These are phyloP conservation scores for Caerostris darwini DNA, from an alignment of 1,140 invertebrate genomes.

Conservation along the genomic window DNA sequence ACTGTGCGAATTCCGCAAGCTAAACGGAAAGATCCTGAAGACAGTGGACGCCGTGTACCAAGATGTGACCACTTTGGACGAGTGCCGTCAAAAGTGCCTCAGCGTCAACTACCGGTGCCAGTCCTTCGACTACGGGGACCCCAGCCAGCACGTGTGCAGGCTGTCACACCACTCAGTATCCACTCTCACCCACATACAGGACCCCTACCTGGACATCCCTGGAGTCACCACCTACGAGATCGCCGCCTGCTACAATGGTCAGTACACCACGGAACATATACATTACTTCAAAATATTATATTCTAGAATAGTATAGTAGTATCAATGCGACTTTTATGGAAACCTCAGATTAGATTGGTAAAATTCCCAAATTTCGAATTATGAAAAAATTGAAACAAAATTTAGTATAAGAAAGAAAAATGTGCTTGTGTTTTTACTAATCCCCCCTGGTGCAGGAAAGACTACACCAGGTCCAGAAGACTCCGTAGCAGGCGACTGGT, in stretches of 20 bases:
- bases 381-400: no score
- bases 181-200: slow-evolving; percentile 91
- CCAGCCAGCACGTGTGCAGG: slow-evolving; percentile 94
- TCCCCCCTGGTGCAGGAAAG: no score
- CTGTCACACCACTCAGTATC: slow-evolving; percentile 94
- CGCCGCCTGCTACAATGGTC: slow-evolving; percentile 93
- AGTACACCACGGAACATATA: not conserved
- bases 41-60: slow-evolving; percentile 95
- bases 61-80: slow-evolving; percentile 91
- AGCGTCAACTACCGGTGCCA: slow-evolving; percentile 93
- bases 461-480: no score
- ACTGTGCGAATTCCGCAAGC: slow-evolving; percentile 94
- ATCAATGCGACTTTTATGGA: no score
- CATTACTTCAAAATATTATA: no score
- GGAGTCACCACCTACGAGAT: slow-evolving; percentile 93
- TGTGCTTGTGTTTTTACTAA: no score
- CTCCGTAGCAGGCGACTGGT: no score
- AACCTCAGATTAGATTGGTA: no score
- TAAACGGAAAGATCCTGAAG: slow-evolving; percentile 93
- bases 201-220: slow-evolving; percentile 93
- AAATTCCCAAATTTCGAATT: no score
- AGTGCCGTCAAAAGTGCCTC: slow-evolving; percentile 91
- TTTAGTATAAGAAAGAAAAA: no score
- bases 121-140: slow-evolving; percentile 95
- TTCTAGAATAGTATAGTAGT: no score